Base-by-base conservation (phyloP, 2,888 invertebrate species). In the Drosophila anomalata region DNA sequence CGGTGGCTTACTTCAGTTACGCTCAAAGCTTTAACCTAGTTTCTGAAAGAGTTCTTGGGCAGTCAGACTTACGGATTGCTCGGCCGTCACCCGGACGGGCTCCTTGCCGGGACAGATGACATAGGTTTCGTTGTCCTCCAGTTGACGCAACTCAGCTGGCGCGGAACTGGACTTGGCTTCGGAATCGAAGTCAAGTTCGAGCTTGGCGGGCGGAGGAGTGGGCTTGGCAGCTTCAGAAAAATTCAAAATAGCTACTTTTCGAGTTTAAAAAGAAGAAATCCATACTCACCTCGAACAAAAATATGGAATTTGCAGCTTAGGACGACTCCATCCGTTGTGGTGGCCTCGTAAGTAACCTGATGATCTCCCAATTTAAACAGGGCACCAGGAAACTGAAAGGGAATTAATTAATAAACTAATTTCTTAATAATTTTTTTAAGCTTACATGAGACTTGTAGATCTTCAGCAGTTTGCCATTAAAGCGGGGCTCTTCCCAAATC, bases 401-500 rank as follows among this genome's bases (percentile, higher is more conserved):
- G 0, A 1, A 0, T 47, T 17, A 11, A 33, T 29, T n/a, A 2
- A 14, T 2, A 2, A 7, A n/a, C 7, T 7, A 7, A 9, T 5
- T 6, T 5, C 0, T 8, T 0, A 1, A n/a, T 1, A 0, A 1
- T 0, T 22, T 36, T n/a, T 14, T 7, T 1, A 14, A 14, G 76
- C 92, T 91, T 79, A 94, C 94, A 90, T 93, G 93, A 7, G 94
- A 94, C 85, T 94, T 94, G 86, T 93, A 94, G 47, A 86, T 62
- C 46, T 80, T 83, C 0, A 84, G 58, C 0, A 86, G 65, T 6
- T 84, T 80, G n/a, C 87, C 85, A 26, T 91, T 91, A 79, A 95
- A 95, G 44, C 92, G 90, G 1, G 95, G 95, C 78, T 95, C 95
- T 44, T 93, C 93, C 95, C 95, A 95, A 74, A 92, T 92, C 47